Conservation (phyloP, 2,888 invertebrate genomes). For the Glaucopsyche alexis region DNA sequence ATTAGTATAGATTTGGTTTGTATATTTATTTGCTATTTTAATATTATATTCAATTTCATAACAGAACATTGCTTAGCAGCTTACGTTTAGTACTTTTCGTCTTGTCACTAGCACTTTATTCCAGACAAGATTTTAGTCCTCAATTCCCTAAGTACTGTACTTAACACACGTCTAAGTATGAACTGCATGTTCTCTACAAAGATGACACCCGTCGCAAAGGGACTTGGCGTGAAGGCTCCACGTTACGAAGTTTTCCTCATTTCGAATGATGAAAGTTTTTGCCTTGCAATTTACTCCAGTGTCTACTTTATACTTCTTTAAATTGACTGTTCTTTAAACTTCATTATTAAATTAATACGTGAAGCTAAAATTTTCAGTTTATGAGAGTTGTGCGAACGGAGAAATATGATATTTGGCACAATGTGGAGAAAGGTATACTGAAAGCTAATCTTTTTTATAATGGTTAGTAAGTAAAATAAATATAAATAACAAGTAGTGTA, state of each 20-base stretch:
- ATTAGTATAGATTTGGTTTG: too few relatives aligned
- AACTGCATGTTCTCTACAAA: not conserved
- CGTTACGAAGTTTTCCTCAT: conserved; percentile 20
- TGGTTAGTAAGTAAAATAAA: too few relatives aligned
- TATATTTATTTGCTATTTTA: too few relatives aligned
- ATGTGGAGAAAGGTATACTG: too few relatives aligned
- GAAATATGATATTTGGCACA: too few relatives aligned
- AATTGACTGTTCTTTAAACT: conserved; percentile 1
- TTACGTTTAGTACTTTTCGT: not conserved
- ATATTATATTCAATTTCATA: too few relatives aligned
- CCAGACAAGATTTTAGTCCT: not conserved
- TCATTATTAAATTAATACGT: too few relatives aligned
- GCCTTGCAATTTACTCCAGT: conserved; percentile 17
- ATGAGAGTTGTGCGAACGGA: too few relatives aligned
- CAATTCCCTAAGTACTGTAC: conserved; percentile 7
- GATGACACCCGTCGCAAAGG: not conserved
- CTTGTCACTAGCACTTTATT: not conserved
- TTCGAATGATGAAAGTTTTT: conserved; percentile 18
- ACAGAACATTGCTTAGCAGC: not conserved
- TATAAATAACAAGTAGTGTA: too few relatives aligned
- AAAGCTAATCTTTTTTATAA: too few relatives aligned
- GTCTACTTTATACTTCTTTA: not conserved
- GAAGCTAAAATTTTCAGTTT: too few relatives aligned
- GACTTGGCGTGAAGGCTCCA: not conserved
- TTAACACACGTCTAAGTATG: not conserved